A percentile compares a stretch with the other conserved stretches of the same genome.
Conservation (phyloP, 2,888 invertebrate species). For the Allophyes oxyacanthae region DNA sequence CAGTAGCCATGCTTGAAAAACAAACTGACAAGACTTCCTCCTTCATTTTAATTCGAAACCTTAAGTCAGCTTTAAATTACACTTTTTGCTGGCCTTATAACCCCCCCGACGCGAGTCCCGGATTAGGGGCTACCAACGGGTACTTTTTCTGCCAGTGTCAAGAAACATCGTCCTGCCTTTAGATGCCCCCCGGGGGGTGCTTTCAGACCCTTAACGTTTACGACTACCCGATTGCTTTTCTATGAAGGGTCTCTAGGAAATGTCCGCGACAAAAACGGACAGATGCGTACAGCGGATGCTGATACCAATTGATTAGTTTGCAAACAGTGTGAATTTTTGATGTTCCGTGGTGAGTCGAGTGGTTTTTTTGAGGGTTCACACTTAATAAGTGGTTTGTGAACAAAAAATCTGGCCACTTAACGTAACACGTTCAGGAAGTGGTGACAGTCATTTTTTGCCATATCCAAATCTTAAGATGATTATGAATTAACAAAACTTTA, state of each 20-base stretch:
- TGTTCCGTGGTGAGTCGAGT: conserved; percentile 58
- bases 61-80: conserved; percentile 89
- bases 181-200: conserved; percentile 89
- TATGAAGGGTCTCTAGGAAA: conserved; percentile 84
- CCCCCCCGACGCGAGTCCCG: conserved; percentile 82
- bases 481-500: conserved; percentile 12
- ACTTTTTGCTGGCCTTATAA: conserved; percentile 86
- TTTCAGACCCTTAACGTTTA: conserved; percentile 90
- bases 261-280: conserved; percentile 81
- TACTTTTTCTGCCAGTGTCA: conserved; percentile 86
- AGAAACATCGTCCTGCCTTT: conserved; percentile 85
- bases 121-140: conserved; percentile 81
- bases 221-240: conserved; percentile 91
- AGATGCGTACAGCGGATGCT: conserved; percentile 79
- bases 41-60: conserved; percentile 88
- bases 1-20: conserved; percentile 38
- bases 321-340: conserved; percentile 63
- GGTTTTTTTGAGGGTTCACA: conserved; percentile 59
- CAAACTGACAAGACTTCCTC: conserved; percentile 62
- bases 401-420: conserved; percentile 48
- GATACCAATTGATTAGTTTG: conserved; percentile 74
- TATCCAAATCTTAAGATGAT: background rate
- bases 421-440: conserved; percentile 27
- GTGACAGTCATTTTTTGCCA: conserved; percentile 23
- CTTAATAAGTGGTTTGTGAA: conserved; percentile 59